Evolutionary conservation across 2,113 vertebrate genomes (phyloP), one percentile per base, ranked within the genome.

Genomic region (Pavo muticus): DNA sequence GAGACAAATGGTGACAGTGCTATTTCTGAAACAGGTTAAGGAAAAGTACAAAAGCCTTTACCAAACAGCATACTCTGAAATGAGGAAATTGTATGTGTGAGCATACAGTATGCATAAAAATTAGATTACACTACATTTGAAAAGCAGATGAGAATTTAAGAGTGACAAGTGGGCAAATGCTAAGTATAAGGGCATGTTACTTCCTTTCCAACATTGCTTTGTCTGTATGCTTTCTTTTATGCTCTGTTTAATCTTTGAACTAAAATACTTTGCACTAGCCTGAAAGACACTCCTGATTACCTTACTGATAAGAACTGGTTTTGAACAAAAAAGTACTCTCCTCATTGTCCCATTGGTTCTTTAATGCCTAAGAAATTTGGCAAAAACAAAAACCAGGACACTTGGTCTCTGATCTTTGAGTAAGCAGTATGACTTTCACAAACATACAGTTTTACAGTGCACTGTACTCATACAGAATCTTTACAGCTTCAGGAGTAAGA

Each of bases 21-120:
- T 97, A 76, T 94, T 95, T 97, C 88, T 91, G 93, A 94, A 96
- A 90, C 83, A 96, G 93, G 95, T 96, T 97, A 96, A 95, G 70
- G 63, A 90, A 95, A 88, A 94, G 90, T 93, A 94, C 80, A 90
- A 93, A 95, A 94, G 67, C 84, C 88, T 93, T 86, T 90, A 90
- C 93, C 88, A 95, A 96, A 93, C 54, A 15, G 19, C 70, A 61
- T 85, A 88, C 69, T 88, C 83, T 84, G 76, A 90, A 93, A 94
- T 69, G 83, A 88, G 70, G 91, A 91, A 94, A 95, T 95, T 93
- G 91, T 84, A 91, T 96, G 88, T 94, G 93, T 5, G 23, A 96
- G 83, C 86, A 84, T 96, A 94, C 92, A 96, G 88, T 95, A 42
- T 88, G 93, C 94, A 95, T 97, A 94, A 96, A 96, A 96, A 96